Base-by-base conservation (phyloP, 2,888 invertebrate species). In the Morpho deidamia region DNA sequence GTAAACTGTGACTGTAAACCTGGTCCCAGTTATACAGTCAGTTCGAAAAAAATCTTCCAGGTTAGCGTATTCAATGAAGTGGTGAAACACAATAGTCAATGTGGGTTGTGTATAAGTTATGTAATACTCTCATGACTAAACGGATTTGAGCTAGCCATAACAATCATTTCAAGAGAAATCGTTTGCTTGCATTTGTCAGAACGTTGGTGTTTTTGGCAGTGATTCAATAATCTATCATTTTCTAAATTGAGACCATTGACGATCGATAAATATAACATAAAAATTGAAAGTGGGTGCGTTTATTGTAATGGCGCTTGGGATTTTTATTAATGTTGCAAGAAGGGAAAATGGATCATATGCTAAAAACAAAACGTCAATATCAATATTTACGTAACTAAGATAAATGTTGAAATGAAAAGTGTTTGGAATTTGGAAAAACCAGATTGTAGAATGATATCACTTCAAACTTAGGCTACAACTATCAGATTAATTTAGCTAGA, bases 141-240 rank as follows among this genome's bases (percentile, higher is more conserved):
- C 65, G 57, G 58, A 60, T 62, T 59, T 63, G 60, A 62, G 65
- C 49, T 60, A 62, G 62, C 64, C 68, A 69, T 68, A 70, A 70
- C 63, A 68, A 68, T 66, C 59, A 59, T 60, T 72, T 72, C 67
- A 55, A 52, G 56, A 59, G 63, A 69, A 67, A 59, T 54, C 53
- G 46, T 58, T 52, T 60, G 60, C 62, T 62, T 60, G 45, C 55
- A 58, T 62, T 56, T 62, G 63, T 63, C 55, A 56, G 65, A 64
- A 67, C 62, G 61, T 67, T 60, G 59, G 60, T 64, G 62, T 66
- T 68, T 72, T 76, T 79, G 76, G 74, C 76, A 74, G 53, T 53
- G 61, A 54, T 70, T 78, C 74, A 76, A 71, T 70, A 68, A 60
- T 67, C 68, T 58, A 57, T 57, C 44, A 58, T 64, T 68, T 62